phyloP scores from a whole-genome alignment of 2,797 vertebrate genomes.

The Zalophus californianus region DNA sequence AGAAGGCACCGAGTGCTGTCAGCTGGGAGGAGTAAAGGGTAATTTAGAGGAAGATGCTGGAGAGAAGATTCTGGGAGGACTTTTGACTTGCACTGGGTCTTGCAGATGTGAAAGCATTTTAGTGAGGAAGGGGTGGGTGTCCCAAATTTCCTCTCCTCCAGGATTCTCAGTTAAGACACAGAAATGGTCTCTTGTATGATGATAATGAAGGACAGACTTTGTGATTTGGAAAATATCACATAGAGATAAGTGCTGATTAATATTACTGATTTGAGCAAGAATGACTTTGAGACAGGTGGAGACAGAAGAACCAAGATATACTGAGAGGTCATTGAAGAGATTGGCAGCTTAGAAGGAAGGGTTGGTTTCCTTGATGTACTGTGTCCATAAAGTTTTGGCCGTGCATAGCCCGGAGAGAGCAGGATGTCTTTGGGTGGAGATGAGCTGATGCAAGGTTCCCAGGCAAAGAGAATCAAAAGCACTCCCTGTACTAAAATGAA shows the following conservation, averaged over 20 bases:
- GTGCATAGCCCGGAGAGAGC: no score
- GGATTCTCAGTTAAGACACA: neutral
- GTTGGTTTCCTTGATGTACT: no score
- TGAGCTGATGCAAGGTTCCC: no score
- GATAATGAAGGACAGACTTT: neutral
- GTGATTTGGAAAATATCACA: neutral
- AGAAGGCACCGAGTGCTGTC: fast-evolving
- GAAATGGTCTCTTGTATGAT: neutral
- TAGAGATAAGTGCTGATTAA: neutral
- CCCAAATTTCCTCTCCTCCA: neutral
- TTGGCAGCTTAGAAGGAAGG: neutral
- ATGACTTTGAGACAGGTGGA: no score
- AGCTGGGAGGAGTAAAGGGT: neutral
- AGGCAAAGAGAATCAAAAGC: no score
- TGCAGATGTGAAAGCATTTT: neutral
- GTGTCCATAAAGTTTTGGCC: neutral
- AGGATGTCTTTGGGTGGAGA: neutral
- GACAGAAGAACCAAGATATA: neutral
- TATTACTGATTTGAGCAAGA: neutral
- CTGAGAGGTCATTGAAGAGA: neutral
- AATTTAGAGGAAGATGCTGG: neutral
- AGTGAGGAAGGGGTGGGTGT: neutral
- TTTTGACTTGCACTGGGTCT: neutral
- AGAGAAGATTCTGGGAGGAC: neutral
- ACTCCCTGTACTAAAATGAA: fast-evolving